Evolutionary conservation across 2,888 invertebrate genomes (phyloP).

Genomic region (Eulithis prunata): DNA sequence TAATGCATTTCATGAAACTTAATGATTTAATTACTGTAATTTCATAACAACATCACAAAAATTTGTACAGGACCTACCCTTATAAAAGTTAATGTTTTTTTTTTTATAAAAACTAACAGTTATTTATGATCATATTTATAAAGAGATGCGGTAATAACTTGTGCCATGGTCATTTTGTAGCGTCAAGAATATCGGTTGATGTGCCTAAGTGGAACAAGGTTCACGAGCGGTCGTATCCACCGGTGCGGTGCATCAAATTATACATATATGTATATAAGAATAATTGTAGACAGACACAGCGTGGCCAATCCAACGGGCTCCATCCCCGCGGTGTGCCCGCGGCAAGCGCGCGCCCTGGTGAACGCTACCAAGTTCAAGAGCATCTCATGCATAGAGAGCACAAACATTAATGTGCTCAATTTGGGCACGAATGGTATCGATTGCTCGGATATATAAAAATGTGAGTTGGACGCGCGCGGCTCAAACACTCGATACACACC

Average conservation of each 20-base stretch:
- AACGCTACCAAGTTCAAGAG: conserved; percentile 73
- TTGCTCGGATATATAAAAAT: conserved; percentile 79
- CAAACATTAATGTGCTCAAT: conserved; percentile 72
- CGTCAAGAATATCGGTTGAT: conserved; percentile 65
- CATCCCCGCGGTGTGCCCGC: conserved; percentile 33
- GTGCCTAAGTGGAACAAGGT: conserved; percentile 78
- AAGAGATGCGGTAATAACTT: conserved; percentile 50
- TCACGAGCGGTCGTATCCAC: conserved; percentile 72
- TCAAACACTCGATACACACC: conserved; percentile 75
- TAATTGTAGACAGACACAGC: conserved; percentile 52
- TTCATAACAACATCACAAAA: no score
- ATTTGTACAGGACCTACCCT: no score
- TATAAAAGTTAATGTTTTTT: no score
- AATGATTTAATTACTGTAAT: not conserved
- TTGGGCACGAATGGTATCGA: conserved; percentile 80
- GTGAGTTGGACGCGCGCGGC: conserved; percentile 76
- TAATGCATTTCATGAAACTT: not conserved
- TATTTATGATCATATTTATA: conserved; percentile 27
- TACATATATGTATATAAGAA: conserved; percentile 40
- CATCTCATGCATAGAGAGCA: conserved; percentile 57
- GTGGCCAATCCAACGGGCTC: conserved; percentile 42
- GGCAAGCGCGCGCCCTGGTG: conserved; percentile 43
- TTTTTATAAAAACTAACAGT: not conserved
- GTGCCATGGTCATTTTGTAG: conserved; percentile 68
- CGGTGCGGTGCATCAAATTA: conserved; percentile 69